phyloP scores from a whole-genome alignment of 1,140 invertebrate species.

The Plectrocnemia conspersa region DNA sequence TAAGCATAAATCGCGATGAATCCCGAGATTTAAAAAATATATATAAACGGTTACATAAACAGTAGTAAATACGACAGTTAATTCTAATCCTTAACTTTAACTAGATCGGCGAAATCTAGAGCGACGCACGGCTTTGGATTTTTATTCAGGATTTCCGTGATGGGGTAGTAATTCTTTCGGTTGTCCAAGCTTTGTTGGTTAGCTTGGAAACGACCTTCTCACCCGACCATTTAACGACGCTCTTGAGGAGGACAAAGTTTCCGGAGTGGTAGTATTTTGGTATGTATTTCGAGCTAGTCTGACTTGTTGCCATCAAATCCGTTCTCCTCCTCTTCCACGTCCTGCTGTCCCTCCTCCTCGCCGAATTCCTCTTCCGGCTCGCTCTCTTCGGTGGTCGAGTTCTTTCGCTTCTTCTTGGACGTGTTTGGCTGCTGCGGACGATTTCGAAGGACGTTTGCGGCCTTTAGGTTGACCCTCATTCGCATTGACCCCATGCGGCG shows the following conservation, averaged over 20 bases:
- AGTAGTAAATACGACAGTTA: too few species aligned
- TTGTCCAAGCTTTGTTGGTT: slow-evolving; percentile 59
- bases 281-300: slow-evolving; percentile 50
- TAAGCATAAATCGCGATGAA: too few species aligned
- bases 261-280: slow-evolving; percentile 57
- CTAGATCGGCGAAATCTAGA: slow-evolving; percentile 50
- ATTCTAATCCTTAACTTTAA: slow-evolving; percentile 49
- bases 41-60: too few species aligned
- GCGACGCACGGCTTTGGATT: slow-evolving; percentile 52
- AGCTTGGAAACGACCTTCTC: slow-evolving; percentile 49
- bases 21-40: too few species aligned
- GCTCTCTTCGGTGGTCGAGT: slow-evolving; percentile 25
- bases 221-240: slow-evolving; percentile 56
- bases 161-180: slow-evolving; percentile 60
- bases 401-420: slow-evolving; percentile 26
- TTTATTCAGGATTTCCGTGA: slow-evolving; percentile 50
- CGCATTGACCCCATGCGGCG: too few species aligned
- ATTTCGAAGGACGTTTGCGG: slow-evolving; percentile 8
- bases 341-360: slow-evolving; percentile 46
- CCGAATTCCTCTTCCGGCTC: slow-evolving; percentile 46
- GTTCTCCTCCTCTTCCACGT: slow-evolving; percentile 47
- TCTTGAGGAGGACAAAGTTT: slow-evolving; percentile 63
- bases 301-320: slow-evolving; percentile 51
- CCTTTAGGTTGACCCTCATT: slow-evolving; percentile 5
- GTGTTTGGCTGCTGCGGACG: not conserved